A percentile compares a stretch with the other conserved stretches of the same genome.
Conservation (phyloP, 2,797 vertebrate species). For the Coluber constrictor region DNA sequence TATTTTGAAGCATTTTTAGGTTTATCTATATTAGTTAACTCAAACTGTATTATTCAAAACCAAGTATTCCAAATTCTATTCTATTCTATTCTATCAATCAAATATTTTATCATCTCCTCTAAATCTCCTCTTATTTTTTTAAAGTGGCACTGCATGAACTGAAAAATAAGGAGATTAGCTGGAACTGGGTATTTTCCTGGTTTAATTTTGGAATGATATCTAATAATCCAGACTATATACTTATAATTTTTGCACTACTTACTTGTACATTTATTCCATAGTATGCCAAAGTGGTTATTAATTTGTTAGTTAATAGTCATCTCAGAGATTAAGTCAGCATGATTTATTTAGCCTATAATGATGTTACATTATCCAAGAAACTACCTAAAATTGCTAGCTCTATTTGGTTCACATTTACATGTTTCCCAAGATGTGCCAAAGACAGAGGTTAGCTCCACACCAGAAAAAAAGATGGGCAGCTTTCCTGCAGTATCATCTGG, state of each 20-base stretch:
- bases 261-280: neutral
- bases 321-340: neutral
- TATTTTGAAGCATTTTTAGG: conserved; percentile 48
- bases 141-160: neutral
- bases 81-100: neutral
- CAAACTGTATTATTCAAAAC: neutral
- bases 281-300: neutral
- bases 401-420: no score
- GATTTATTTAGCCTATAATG: no score
- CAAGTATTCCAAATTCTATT: no score
- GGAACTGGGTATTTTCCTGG: neutral
- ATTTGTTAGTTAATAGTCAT: neutral
- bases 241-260: neutral
- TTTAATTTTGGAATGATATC: neutral
- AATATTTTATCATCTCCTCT: neutral
- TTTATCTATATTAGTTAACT: neutral
- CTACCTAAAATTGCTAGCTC: no score
- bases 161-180: neutral
- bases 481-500: no score
- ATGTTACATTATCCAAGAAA: no score
- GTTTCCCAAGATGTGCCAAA: no score
- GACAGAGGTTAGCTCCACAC: no score
- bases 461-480: no score
- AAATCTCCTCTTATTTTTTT: neutral
- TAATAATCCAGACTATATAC: no score